These are phyloP conservation scores for Hippoglossus hippoglossus DNA, from an alignment of 2,797 vertebrate genomes.

Conservation along the genomic window DNA sequence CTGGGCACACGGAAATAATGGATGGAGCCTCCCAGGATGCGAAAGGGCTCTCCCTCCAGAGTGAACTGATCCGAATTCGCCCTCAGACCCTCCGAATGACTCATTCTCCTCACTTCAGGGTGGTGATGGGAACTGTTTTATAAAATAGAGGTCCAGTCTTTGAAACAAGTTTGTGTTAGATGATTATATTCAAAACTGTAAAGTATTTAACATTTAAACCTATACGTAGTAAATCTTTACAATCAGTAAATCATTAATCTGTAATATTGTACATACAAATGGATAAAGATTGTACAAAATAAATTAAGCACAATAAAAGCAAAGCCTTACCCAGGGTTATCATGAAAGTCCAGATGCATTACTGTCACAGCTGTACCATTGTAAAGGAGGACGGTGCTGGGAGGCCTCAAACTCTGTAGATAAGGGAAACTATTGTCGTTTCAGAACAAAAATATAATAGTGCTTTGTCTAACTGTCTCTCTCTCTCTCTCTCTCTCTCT, in stretches of 20 bases:
- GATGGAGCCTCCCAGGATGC: constrained; percentile 90
- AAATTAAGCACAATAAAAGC: background rate
- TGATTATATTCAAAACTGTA: background rate
- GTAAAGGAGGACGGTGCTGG: constrained; percentile 62
- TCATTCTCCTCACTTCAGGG: constrained; percentile 57
- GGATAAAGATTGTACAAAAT: too few species aligned
- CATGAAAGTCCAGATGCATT: constrained; percentile 22
- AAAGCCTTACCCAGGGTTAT: constrained; percentile 44
- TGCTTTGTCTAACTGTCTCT: constrained; percentile 39
- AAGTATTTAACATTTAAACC: too few species aligned
- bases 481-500: constrained; percentile 11
- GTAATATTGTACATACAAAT: too few species aligned
- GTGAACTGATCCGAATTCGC: constrained; percentile 83
- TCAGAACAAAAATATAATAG: constrained; percentile 66
- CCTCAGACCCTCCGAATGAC: constrained; percentile 82
- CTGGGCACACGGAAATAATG: constrained; percentile 86
- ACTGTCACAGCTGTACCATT: constrained; percentile 27
- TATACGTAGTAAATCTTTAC: background rate
- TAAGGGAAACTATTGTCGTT: constrained; percentile 77
- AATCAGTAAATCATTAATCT: too few species aligned
- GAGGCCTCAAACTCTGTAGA: constrained; percentile 70
- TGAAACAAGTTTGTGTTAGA: background rate
- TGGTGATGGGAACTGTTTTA: background rate
- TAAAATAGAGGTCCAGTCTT: background rate
- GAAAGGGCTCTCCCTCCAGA: constrained; percentile 85